These are phyloP conservation scores for Sebastes oblongus DNA, from an alignment of 2,797 vertebrate species.

Conservation along the genomic window DNA sequence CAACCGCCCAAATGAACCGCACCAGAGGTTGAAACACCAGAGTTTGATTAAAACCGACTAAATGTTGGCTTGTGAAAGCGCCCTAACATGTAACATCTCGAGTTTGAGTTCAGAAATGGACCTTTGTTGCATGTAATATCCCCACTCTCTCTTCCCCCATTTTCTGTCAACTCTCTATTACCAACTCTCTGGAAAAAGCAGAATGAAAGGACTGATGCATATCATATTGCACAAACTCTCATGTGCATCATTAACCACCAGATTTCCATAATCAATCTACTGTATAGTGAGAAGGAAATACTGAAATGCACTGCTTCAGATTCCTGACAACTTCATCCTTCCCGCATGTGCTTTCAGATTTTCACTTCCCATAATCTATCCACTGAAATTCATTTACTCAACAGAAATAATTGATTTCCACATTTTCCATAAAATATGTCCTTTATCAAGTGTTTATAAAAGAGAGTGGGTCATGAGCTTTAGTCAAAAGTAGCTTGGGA, in stretches of 20 bases:
- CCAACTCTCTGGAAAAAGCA: neutral
- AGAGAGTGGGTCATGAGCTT: neutral
- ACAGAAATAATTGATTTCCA: neutral
- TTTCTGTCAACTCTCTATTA: neutral
- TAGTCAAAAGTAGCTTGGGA: constrained; percentile 13
- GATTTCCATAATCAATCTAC: neutral
- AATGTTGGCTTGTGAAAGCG: too few relatives aligned
- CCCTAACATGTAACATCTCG: neutral
- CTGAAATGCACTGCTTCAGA: neutral
- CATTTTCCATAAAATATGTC: neutral
- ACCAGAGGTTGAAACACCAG: too few relatives aligned
- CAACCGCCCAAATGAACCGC: too few relatives aligned
- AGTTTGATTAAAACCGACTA: too few relatives aligned
- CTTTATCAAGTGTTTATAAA: neutral
- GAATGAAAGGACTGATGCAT: neutral
- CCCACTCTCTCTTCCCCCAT: neutral
- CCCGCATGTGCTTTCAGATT: neutral
- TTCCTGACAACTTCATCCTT: neutral
- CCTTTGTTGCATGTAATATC: neutral
- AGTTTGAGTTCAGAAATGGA: neutral
- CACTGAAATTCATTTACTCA: neutral
- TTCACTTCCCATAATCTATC: neutral
- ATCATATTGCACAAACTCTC: neutral
- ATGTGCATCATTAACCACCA: neutral
- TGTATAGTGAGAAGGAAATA: neutral